Evolutionary conservation across 2,888 invertebrate species (phyloP), one percentile per base, ranked within the genome.

Genomic region (Melieria picta): DNA sequence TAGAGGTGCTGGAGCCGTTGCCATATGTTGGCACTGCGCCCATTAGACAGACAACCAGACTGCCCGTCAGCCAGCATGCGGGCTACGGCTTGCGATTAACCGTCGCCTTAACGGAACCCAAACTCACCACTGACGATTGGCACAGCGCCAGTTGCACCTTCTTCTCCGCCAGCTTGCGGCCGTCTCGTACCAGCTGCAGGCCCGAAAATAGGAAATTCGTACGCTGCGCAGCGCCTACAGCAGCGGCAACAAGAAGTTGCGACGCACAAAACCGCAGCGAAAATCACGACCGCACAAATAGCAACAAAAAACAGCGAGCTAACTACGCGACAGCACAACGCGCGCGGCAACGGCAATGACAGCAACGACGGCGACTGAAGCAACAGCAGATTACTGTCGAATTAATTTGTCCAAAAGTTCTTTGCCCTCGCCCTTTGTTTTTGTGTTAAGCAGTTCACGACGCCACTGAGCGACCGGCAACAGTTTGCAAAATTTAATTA

Each of bases 71-170:
- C 30, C 30, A 30, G 30, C 30, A 30, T 30, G 3, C 30, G 30
- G 30, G 30, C 30, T 30, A 2, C 30, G 30, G 30, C 30, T 30
- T 3, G 30, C 30, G 30, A 30, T 30, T 42, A 60, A 45, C 43
- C 4, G 9, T 60, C 16, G 16, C 5, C 3, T 42, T 11, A 42
- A 9, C 60, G 47, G 57, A 58, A 45, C 16, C 43, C 58, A 69
- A 83, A 88, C 89, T 90, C 84, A 90, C 88, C 88, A 92, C 92
- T 83, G 91, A 89, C 80, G 90, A 88, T 87, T 92, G 92, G 89
- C 92, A 92, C 87, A 91, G 89, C 86, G 92, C 91, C 92, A 92
- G 91, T 74, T 84, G 84, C 76, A 80, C 80, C 81, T 85, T 85
- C 78, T 85, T 85, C 74, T 85, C 85, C 71, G 85, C 86, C 85